These are phyloP conservation scores for Condylostylus longicornis DNA, from an alignment of 1,140 invertebrate genomes.

Conservation along the genomic window DNA sequence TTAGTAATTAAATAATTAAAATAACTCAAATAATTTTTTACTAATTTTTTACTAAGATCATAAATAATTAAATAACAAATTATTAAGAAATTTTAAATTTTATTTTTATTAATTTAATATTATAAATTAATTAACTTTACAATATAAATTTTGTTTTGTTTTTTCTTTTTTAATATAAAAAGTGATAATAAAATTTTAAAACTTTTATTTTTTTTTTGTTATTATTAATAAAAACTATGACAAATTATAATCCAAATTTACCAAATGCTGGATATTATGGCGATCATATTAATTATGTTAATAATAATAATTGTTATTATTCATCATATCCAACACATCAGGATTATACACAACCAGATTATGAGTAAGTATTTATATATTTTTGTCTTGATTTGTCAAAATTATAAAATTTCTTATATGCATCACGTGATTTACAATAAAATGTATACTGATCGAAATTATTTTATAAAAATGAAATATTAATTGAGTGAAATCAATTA, in stretches of 20 bases:
- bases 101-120: not conserved
- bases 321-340: constrained; percentile 31
- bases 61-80: too few species aligned
- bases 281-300: constrained; percentile 17
- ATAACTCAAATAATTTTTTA: too few species aligned
- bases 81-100: constrained; percentile 1
- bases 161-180: not conserved
- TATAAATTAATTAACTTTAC: not conserved
- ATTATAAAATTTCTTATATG: too few species aligned
- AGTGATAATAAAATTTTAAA: not conserved
- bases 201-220: not conserved
- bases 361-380: constrained; percentile 22
- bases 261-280: constrained; percentile 29
- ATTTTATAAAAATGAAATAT: too few species aligned
- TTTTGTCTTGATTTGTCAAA: not conserved
- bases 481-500: too few species aligned
- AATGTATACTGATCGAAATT: too few species aligned
- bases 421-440: too few species aligned
- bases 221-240: constrained; percentile 15
- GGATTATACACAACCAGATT: constrained; percentile 30
- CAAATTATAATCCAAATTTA: constrained; percentile 31
- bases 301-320: constrained; percentile 25
- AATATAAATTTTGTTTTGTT: not conserved
- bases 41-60: too few species aligned
- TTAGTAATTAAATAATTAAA: too few species aligned